phyloP scores from a whole-genome alignment of 2,113 vertebrate genomes.

The Furnarius figulus region DNA sequence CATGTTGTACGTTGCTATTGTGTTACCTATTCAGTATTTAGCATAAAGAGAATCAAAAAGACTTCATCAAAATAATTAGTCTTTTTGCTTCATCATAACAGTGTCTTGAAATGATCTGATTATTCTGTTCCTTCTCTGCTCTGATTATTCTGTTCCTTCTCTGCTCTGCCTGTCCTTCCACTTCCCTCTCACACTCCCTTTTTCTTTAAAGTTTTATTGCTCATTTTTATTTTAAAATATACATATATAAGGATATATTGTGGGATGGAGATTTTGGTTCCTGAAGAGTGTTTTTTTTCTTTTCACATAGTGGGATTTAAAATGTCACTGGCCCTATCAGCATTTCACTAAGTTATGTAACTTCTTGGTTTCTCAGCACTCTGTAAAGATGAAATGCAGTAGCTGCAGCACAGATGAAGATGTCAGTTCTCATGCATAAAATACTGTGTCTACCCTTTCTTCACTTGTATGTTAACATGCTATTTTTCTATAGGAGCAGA shows the following conservation, averaged over 20 bases:
- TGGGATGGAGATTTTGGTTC: neutral
- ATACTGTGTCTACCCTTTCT: neutral
- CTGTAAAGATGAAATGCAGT: neutral
- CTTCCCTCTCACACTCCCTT: neutral
- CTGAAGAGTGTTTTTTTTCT: neutral
- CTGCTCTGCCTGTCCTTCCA: neutral
- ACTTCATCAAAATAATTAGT: neutral
- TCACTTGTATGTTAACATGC: neutral
- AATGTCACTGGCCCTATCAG: neutral
- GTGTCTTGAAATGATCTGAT: neutral
- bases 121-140: neutral
- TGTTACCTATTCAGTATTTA: neutral
- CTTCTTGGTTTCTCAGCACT: neutral
- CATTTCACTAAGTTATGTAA: neutral
- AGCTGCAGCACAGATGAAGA: neutral
- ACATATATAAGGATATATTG: neutral
- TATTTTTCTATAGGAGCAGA: neutral
- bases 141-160: neutral
- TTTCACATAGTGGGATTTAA: conserved; percentile 12
- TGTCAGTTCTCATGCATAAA: neutral
- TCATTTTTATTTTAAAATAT: neutral
- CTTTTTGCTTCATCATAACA: neutral
- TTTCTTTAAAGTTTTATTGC: neutral
- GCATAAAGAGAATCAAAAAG: neutral
- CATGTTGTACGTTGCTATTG: neutral